phyloP scores from a whole-genome alignment of 2,888 invertebrate genomes.

The Hoplodrina blanda region DNA sequence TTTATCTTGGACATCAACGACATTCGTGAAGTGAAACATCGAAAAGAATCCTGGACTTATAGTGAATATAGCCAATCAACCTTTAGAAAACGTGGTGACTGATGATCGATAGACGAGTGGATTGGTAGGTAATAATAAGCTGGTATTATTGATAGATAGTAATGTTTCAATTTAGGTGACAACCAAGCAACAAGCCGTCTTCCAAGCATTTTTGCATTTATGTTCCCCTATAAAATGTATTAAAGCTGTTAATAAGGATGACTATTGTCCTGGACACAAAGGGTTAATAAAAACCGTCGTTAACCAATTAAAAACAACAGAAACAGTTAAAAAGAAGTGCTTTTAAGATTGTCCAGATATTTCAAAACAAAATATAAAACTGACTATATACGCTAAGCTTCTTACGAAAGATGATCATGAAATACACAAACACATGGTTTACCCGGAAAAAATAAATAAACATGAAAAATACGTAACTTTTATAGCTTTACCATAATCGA shows the following conservation, averaged over 20 bases:
- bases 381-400: neutral
- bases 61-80: too few species aligned
- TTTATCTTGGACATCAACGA: too few species aligned
- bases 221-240: neutral
- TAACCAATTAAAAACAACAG: neutral
- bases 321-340: neutral
- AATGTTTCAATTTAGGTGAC: neutral
- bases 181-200: neutral
- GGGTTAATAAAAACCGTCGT: neutral
- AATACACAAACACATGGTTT: constrained; percentile 4
- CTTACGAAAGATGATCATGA: neutral
- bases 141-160: neutral
- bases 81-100: too few species aligned
- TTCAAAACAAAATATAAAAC: constrained; percentile 5
- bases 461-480: constrained; percentile 2
- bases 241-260: neutral
- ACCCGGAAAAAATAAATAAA: neutral
- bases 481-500: constrained; percentile 8
- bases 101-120: too few species aligned
- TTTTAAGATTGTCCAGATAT: neutral
- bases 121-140: too few species aligned
- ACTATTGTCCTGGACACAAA: constrained; percentile 12
- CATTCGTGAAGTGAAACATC: too few species aligned
- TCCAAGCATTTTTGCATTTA: neutral
- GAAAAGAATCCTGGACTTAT: too few species aligned